Base-by-base conservation (phyloP, 2,797 vertebrate species). In the Scolopax rusticola region DNA sequence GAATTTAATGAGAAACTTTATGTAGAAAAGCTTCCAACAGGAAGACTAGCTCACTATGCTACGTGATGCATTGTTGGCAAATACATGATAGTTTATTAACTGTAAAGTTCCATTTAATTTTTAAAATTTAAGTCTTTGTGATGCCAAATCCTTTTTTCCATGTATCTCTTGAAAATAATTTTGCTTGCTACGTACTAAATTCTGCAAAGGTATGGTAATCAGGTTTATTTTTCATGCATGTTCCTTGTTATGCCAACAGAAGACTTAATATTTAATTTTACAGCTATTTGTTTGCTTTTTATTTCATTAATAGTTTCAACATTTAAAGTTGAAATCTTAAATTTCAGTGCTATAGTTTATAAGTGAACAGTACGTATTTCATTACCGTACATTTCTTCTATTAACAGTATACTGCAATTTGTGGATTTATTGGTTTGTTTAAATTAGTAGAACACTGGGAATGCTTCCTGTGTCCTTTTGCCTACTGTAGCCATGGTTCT, bases 1-100 rank as follows among this genome's bases (percentile, higher is more conserved):
- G 68, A 92, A 15, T 61, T 83, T 84, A 89, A 74, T 80, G 56
- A 85, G 88, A 83, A 94, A 68, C 64, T 88, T 94, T 73, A 61
- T 86, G 43, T 92, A 83, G 79, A 76, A 95, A 86, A 93, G 45
- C 71, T 54, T 95, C 53, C 24, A 75, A 56, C 10, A 84, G 70
- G 89, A 92, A 68, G 32, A 41, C 64, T 87, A 78, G 86, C 36
- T 67, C n/a, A 15, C 30, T 73, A 5, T 83, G 60, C 40, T 4
- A 5, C 36, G 38, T 61, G 50, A 74, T 64, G 15, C 11, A 4
- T 79, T 89, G 18, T 65, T 90, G 67, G 28, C 43, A 67, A 74
- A 61, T 73, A 57, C 0, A 3, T 65, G 63, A 73, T 74, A 20
- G 61, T 65, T 91, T 96, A 76, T 78, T 88, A 93, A 76, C 70